A percentile compares a stretch with the other conserved stretches of the same genome.
phyloP scores from a whole-genome alignment of 2,888 invertebrate genomes.

The Gerris lacustris region DNA sequence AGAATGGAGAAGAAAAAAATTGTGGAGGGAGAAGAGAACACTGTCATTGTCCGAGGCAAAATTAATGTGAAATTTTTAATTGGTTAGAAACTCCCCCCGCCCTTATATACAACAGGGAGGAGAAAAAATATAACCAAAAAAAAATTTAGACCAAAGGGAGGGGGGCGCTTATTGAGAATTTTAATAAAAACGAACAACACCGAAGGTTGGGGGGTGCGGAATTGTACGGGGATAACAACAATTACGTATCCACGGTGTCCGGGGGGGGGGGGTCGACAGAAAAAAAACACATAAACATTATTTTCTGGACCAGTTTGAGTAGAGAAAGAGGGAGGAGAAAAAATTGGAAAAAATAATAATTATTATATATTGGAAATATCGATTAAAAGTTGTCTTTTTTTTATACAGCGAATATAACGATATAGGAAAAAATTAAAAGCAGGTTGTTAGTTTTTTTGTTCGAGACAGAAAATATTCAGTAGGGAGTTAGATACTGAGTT shows the following conservation, averaged over 20 bases:
- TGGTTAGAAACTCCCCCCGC: not conserved
- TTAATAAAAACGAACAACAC: conserved; percentile 6
- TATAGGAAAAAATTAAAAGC: no score
- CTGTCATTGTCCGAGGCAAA: conserved; percentile 1
- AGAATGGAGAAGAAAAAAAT: not conserved
- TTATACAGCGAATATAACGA: no score
- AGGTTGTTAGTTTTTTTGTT: no score
- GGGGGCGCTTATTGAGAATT: conserved; percentile 1
- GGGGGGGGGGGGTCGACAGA: no score
- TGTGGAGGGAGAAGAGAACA: not conserved
- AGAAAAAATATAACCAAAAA: not conserved
- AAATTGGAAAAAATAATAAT: no score
- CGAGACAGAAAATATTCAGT: no score
- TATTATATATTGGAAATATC: no score
- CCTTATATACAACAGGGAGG: not conserved
- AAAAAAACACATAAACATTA: no score
- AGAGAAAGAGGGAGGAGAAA: no score
- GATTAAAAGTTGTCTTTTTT: no score
- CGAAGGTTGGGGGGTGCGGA: not conserved
- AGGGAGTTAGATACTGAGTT: no score
- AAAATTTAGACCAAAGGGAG: not conserved
- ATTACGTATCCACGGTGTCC: not conserved
- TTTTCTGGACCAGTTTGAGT: no score
- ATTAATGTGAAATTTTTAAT: conserved; percentile 5
- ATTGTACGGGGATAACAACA: not conserved